phyloP scores from a whole-genome alignment of 2,797 vertebrate genomes.

The Poeciliopsis presidionis region DNA sequence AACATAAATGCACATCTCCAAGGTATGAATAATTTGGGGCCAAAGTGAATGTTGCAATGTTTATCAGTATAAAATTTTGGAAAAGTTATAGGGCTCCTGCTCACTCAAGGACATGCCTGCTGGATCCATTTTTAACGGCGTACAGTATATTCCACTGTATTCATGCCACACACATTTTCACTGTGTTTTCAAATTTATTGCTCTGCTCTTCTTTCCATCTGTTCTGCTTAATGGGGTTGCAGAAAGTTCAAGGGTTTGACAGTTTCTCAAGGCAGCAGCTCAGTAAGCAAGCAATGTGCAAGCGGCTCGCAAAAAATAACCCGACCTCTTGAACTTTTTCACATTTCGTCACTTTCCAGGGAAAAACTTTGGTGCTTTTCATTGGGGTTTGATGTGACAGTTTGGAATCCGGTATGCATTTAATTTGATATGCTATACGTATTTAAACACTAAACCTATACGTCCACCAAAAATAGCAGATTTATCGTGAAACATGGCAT shows the following conservation, averaged over 20 bases:
- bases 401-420: neutral
- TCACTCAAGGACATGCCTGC: neutral
- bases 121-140: neutral
- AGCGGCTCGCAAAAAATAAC: neutral
- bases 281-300: neutral
- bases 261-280: constrained; percentile 12
- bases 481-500: neutral
- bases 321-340: neutral
- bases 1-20: neutral
- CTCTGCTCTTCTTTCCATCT: constrained; percentile 54
- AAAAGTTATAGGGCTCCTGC: neutral
- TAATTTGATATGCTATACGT: neutral
- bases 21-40: neutral
- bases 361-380: neutral
- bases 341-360: neutral
- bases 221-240: constrained; percentile 21
- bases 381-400: neutral
- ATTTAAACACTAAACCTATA: neutral
- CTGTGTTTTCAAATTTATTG: constrained; percentile 36
- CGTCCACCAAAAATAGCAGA: neutral
- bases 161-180: neutral
- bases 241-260: constrained; percentile 8
- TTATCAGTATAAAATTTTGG: neutral
- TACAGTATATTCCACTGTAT: neutral
- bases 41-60: neutral